phyloP scores from a whole-genome alignment of 1,140 invertebrate species.

The Drosophila seguyi region DNA sequence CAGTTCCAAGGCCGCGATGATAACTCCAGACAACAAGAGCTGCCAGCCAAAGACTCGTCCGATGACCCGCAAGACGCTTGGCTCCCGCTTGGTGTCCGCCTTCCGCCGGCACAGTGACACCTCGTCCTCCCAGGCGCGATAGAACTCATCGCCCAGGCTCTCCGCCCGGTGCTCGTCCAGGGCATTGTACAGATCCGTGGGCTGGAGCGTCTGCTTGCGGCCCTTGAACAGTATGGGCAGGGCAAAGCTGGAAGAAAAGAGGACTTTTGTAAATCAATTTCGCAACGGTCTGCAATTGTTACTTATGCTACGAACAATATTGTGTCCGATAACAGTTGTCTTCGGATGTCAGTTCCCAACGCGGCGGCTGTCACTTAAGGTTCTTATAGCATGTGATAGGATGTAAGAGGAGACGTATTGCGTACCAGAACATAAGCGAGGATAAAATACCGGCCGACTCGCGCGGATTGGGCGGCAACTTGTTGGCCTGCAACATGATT shows the following conservation, averaged over 20 bases:
- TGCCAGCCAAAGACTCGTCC: slow-evolving; percentile 67
- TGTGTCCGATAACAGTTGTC: slow-evolving; percentile 42
- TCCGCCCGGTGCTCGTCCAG: slow-evolving; percentile 86
- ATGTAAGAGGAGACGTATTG: slow-evolving; percentile 1
- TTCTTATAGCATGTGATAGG: slow-evolving; percentile 20
- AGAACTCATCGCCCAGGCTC: slow-evolving; percentile 61
- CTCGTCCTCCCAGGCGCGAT: slow-evolving; percentile 58
- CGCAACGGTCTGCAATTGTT: slow-evolving; percentile 3
- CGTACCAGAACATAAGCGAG: slow-evolving; percentile 74
- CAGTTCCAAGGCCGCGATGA: slow-evolving; percentile 50
- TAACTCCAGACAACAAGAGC: slow-evolving; percentile 54
- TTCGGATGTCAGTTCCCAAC: slow-evolving; percentile 26
- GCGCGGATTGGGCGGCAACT: slow-evolving; percentile 64
- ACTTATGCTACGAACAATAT: slow-evolving; percentile 45
- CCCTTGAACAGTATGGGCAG: slow-evolving; percentile 86
- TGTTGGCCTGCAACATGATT: slow-evolving; percentile 66
- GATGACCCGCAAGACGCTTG: slow-evolving; percentile 57
- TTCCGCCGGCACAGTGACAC: slow-evolving; percentile 34
- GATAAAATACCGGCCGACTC: slow-evolving; percentile 65
- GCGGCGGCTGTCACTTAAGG: slow-evolving; percentile 17
- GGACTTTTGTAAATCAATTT: slow-evolving; percentile 20
- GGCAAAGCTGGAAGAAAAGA: slow-evolving; percentile 82
- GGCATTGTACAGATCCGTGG: slow-evolving; percentile 86
- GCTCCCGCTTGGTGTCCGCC: slow-evolving; percentile 17
- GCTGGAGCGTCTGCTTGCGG: slow-evolving; percentile 86